Evolutionary conservation across 2,113 vertebrate species (phyloP), one percentile per base, ranked within the genome.

Genomic region (Morone saxatilis): DNA sequence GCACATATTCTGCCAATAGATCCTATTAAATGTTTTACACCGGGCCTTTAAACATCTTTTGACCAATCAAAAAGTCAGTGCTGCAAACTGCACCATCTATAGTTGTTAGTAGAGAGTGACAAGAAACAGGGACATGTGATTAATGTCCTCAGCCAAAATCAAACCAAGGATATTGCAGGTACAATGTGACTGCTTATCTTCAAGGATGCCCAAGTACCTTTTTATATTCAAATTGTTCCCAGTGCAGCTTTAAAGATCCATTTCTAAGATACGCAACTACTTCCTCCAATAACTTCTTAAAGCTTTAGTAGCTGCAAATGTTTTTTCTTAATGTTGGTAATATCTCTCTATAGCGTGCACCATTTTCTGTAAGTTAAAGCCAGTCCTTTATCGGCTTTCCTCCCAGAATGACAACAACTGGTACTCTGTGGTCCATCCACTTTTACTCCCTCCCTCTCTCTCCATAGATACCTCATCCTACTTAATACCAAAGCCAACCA

Each of bases 401-500:
- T 68, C 54, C 1, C 1, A 48, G 51, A 74, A 54, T 56, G 63
- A 66, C 53, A 56, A 88, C 60, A 25, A n/a, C 63, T 76, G 62
- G 14, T 41, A 25, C 57, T 70, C 41, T 80, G 60, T 51, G 51
- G 59, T 76, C 81, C 72, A 71, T 88, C 65, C 74, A 83, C 79
- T 78, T 47, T 43, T 66, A 4, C 43, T 59, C 40, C n/a, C 50
- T 71, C 20, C 19, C 67, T 77, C 80, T 72, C 76, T 56, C 71
- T 71, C 83, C 68, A 71, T 76, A 81, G 84, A 86, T 87, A 90
- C 87, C 74, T 89, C 81, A 78, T 89, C 87, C 84, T 80, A 76
- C 83, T 89, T 93, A 89, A 92, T 92, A 71, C 88, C 84, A 71
- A 78, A 88, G 72, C 57, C 90, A 92, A 76, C 84, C 90, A 92